phyloP scores from a whole-genome alignment of 2,888 invertebrate species.

The Helobdella robusta region DNA sequence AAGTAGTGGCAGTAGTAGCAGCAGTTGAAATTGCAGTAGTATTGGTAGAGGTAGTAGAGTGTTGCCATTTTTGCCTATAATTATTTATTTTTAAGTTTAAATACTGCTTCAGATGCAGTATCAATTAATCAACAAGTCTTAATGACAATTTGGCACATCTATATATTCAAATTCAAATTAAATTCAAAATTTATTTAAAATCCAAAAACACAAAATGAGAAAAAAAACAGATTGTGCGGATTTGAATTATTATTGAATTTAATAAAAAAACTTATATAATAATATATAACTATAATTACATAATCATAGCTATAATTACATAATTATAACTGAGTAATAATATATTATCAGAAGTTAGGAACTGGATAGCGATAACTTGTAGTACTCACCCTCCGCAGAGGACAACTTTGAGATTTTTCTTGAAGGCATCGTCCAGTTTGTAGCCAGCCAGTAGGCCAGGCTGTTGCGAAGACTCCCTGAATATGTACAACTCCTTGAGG shows the following conservation, averaged over 20 bases:
- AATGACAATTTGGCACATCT: not conserved
- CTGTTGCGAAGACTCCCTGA: not conserved
- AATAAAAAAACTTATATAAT: not conserved
- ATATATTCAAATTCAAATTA: not conserved
- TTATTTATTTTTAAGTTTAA: not conserved
- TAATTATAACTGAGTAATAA: not conserved
- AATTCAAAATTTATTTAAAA: not conserved
- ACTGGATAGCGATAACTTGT: not conserved
- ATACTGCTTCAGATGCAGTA: not conserved
- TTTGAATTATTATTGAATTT: no score
- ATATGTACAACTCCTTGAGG: constrained; percentile 10
- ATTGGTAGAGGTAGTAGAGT: constrained; percentile 3
- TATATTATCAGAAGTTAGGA: not conserved
- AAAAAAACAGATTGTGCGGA: not conserved
- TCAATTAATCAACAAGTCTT: no score
- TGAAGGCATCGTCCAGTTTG: constrained; percentile 76
- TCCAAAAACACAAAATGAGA: no score
- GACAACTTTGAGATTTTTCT: constrained; percentile 77
- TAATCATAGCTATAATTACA: no score
- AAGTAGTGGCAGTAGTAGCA: not conserved
- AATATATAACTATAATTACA: not conserved
- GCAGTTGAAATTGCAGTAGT: not conserved
- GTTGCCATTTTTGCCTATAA: not conserved
- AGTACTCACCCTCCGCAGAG: constrained; percentile 70
- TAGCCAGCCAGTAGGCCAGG: constrained; percentile 61